Evolutionary conservation across 2,797 vertebrate genomes (phyloP).

Genomic region (Syngnathus acus): DNA sequence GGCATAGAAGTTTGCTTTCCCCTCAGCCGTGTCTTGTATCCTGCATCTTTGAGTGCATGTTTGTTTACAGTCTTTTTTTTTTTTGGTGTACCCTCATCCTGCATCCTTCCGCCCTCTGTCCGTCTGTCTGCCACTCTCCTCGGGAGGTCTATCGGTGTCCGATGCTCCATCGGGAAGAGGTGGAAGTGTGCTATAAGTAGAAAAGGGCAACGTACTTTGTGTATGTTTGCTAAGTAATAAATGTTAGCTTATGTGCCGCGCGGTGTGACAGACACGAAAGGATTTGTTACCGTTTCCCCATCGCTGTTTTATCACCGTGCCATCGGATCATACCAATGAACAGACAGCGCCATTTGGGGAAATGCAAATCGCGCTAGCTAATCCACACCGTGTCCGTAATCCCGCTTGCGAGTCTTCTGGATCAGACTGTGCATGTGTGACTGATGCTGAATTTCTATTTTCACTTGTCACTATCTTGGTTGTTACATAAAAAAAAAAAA

Average conservation of each 20-base stretch:
- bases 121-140: conserved; percentile 26
- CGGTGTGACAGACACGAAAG: neutral
- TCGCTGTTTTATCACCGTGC: conserved; percentile 27
- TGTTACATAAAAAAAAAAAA: neutral
- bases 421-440: conserved; percentile 24
- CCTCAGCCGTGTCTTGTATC: conserved; percentile 17
- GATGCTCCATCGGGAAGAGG: conserved; percentile 25
- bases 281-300: conserved; percentile 21
- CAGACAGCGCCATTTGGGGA: conserved; percentile 21
- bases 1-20: conserved; percentile 25
- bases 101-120: conserved; percentile 43
- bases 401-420: conserved; percentile 24
- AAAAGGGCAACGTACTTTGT: neutral
- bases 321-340: conserved; percentile 39
- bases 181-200: conserved; percentile 16
- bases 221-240: neutral
- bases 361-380: conserved; percentile 37
- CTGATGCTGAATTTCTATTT: neutral
- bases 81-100: conserved; percentile 28
- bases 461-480: neutral
- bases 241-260: neutral
- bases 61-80: conserved; percentile 26
- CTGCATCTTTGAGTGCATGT: conserved; percentile 26
- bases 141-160: conserved; percentile 29
- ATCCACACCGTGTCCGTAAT: conserved; percentile 46